Evolutionary conservation across 2,797 vertebrate species (phyloP).

Genomic region (Intellagama lesueurii): DNA sequence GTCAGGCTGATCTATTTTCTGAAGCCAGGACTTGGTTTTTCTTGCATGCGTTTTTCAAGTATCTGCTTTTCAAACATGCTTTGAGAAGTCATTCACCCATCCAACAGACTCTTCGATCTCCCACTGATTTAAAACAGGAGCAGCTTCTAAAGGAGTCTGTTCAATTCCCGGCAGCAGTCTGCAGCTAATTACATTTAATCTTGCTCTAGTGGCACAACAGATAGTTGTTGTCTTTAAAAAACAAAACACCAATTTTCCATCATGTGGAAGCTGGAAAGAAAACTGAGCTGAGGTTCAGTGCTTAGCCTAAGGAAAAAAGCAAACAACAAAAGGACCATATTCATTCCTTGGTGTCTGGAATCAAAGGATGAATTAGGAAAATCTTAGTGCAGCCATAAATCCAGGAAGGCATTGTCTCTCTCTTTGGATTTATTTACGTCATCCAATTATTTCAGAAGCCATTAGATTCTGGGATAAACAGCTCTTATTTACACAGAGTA

Average conservation of each 20-base stretch:
- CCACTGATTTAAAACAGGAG: slow-evolving; percentile 40
- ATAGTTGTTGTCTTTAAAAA: background rate
- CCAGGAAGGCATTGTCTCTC: background rate
- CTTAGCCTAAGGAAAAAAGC: slow-evolving; percentile 4
- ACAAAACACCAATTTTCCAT: background rate
- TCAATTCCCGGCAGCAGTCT: slow-evolving; percentile 46
- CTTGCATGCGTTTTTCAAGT: background rate
- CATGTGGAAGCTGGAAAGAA: slow-evolving; percentile 33
- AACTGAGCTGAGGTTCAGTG: slow-evolving; percentile 21
- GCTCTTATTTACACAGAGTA: background rate
- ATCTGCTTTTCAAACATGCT: slow-evolving; percentile 19
- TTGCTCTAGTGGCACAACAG: background rate
- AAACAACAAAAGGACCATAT: slow-evolving; percentile 41
- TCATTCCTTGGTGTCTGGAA: slow-evolving; percentile 33
- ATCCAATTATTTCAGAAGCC: background rate
- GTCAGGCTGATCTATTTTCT: background rate
- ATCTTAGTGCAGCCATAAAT: slow-evolving; percentile 13
- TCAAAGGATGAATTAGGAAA: slow-evolving; percentile 41
- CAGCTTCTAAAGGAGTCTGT: slow-evolving; percentile 32
- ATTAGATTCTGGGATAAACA: background rate
- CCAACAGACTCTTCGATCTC: slow-evolving; percentile 15
- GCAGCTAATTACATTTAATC: slow-evolving; percentile 46
- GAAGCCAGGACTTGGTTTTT: background rate
- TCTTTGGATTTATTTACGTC: background rate
- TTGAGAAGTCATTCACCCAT: slow-evolving; percentile 33